A percentile compares a stretch with the other conserved stretches of the same genome.
These are phyloP conservation scores for Aplysina aerophoba DNA, from an alignment of 37 sponge, comb jelly and placozoan genomes.

Conservation along the genomic window DNA sequence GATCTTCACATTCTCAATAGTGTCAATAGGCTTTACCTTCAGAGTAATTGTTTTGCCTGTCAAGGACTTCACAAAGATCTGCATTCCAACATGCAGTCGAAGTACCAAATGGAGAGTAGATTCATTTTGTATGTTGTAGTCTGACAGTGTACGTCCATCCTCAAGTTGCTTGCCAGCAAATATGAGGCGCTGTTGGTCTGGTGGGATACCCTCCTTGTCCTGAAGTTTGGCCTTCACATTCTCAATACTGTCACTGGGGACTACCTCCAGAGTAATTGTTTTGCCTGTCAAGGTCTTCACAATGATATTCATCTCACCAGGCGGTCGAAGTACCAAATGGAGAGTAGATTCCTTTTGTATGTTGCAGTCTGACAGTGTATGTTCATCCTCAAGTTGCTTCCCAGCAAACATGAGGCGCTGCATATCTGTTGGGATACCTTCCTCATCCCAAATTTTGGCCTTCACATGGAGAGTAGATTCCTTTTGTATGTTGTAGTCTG, in stretches of 20 bases:
- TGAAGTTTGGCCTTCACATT: slow-evolving; percentile 98
- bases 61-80: slow-evolving; percentile 75
- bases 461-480: slow-evolving; percentile 65
- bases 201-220: slow-evolving; percentile 98
- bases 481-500: slow-evolving; percentile 25
- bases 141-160: slow-evolving; percentile 92
- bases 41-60: slow-evolving; percentile 83
- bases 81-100: slow-evolving; percentile 83
- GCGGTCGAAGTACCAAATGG: slow-evolving; percentile 89
- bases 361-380: slow-evolving; percentile 97
- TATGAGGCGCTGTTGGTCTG: slow-evolving; percentile 97
- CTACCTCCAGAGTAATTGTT: slow-evolving; percentile 98
- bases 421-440: slow-evolving; percentile 96
- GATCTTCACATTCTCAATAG: slow-evolving; percentile 74
- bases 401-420: slow-evolving; percentile 98
- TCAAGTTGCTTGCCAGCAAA: slow-evolving; percentile 98
- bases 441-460: slow-evolving; percentile 95
- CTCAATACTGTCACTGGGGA: slow-evolving; percentile 91
- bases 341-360: slow-evolving; percentile 97
- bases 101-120: slow-evolving; percentile 93
- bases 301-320: slow-evolving; percentile 81
- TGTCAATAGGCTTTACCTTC: slow-evolving; percentile 75
- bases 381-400: slow-evolving; percentile 95
- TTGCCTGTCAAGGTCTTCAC: slow-evolving; percentile 81
- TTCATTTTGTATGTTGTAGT: slow-evolving; percentile 99